Conservation (phyloP, 92 coral and sea anemone genomes). For the Micromussa lordhowensis region DNA sequence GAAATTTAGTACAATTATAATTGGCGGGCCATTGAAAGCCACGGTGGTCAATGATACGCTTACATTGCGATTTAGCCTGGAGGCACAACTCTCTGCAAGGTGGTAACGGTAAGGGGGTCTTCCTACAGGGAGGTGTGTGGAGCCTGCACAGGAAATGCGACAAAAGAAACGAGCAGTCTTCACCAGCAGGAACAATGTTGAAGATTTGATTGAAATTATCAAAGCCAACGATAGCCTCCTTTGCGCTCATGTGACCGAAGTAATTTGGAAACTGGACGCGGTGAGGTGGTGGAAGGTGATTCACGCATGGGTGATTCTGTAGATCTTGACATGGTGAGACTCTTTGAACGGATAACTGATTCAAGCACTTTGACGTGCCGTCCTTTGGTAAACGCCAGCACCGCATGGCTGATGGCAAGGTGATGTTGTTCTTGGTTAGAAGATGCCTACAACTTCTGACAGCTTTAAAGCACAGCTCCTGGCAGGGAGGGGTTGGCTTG, state of each 20-base stretch:
- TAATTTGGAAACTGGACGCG: constrained; percentile 50
- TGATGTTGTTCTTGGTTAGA: constrained; percentile 12
- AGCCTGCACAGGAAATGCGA: constrained; percentile 52
- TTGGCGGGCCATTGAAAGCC: constrained; percentile 59
- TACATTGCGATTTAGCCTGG: constrained; percentile 14
- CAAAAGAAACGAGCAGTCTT: constrained; percentile 37
- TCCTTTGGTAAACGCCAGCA: constrained; percentile 49
- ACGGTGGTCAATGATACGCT: not conserved
- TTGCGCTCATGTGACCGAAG: constrained; percentile 37
- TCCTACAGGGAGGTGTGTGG: constrained; percentile 52
- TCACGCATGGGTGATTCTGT: not conserved
- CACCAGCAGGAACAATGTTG: not conserved
- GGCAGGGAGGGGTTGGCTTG: constrained; percentile 35
- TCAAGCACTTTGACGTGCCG: constrained; percentile 17
- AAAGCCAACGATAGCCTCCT: constrained; percentile 5
- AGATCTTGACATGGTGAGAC: not conserved
- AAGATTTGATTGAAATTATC: not conserved
- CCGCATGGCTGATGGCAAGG: constrained; percentile 33
- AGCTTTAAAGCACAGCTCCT: constrained; percentile 24
- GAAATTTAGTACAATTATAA: constrained; percentile 51
- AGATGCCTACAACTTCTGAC: constrained; percentile 11
- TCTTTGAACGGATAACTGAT: constrained; percentile 12
- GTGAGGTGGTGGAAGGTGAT: not conserved
- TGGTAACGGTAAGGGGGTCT: constrained; percentile 7
- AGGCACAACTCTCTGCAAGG: constrained; percentile 69